These are phyloP conservation scores for Lycopodina hypogea DNA, from an alignment of 37 sponge, comb jelly and placozoan species.

Conservation along the genomic window DNA sequence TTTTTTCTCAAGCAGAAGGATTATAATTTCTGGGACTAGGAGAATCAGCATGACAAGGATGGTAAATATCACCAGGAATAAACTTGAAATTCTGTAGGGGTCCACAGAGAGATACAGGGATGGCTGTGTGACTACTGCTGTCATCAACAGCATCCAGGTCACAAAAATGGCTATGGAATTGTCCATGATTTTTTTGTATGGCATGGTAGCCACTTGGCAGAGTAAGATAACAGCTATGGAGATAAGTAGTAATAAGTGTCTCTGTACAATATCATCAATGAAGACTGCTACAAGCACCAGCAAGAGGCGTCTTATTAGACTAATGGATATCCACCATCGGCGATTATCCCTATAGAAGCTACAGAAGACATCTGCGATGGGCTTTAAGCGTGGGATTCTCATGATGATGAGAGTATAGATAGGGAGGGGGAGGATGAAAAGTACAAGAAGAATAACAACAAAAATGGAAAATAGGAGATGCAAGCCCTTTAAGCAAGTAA, in stretches of 20 bases:
- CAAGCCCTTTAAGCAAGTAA: constrained; percentile 39
- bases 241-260: constrained; percentile 48
- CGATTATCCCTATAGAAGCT: constrained; percentile 41
- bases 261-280: constrained; percentile 13
- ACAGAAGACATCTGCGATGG: constrained; percentile 61
- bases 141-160: constrained; percentile 26
- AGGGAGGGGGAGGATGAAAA: constrained; percentile 64
- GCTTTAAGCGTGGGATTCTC: constrained; percentile 46
- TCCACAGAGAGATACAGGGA: constrained; percentile 12
- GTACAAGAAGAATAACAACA: constrained; percentile 14
- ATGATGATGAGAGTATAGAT: constrained; percentile 22
- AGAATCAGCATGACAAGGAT: constrained; percentile 3
- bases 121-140: constrained; percentile 37
- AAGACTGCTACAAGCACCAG: constrained; percentile 64
- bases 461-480: constrained; percentile 59
- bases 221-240: constrained; percentile 14
- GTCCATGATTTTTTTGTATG: constrained; percentile 46
- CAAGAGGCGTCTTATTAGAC: constrained; percentile 33
- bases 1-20: neutral
- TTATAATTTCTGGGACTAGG: constrained; percentile 3
- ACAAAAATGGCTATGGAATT: constrained; percentile 47
- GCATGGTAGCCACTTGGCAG: constrained; percentile 36
- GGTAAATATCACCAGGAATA: neutral
- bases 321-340: constrained; percentile 55
- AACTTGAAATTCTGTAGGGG: constrained; percentile 6